Evolutionary conservation across 2,113 vertebrate species (phyloP), one percentile per base, ranked within the genome.

Genomic region (Elgaria multicarinata): DNA sequence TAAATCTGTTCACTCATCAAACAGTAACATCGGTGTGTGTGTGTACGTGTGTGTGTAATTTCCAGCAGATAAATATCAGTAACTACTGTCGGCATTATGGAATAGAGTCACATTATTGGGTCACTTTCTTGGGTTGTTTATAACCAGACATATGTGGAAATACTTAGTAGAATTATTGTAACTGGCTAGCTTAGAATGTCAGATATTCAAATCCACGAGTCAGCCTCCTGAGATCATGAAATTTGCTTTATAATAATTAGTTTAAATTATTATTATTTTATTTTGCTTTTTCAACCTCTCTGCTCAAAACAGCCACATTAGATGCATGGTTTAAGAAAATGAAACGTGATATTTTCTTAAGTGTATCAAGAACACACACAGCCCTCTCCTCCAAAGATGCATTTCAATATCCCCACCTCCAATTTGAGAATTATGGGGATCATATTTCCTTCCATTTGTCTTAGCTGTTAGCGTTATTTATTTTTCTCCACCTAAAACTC

Each of bases 241-340:
- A 85, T 18, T 83, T n/a, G 9, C 39, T 83, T 64, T 46, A 75
- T 62, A 83, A 84, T 50, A 77, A 64, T 2, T 18, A 46, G 55
- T 84, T 83, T 84, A 53, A 53, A 84, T 67, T 16, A 36, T 36
- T 66, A 20, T 62, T 62, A 3, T 66, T 87, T 26, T 79, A 14
- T 79, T 79, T 87, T 79, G 44, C 22, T 69, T 69, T 69, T 9
- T 36, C 67, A 74, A n/a, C 7, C 31, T 36, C 28, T 85, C 18
- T 44, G 28, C 74, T 22, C 36, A 55, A 77, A 53, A 18, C 74
- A 88, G 28, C 22, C 67, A 85, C 39, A 69, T 76, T 64, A 64
- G 80, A 83, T 67, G 58, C 26, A 84, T 77, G 75, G 31, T 58
- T 75, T 67, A 78, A 84, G 44, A 77, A 55, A 78, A 89, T 85